phyloP scores from a whole-genome alignment of 1,140 invertebrate genomes.

The Elymnias hypermnestra region DNA sequence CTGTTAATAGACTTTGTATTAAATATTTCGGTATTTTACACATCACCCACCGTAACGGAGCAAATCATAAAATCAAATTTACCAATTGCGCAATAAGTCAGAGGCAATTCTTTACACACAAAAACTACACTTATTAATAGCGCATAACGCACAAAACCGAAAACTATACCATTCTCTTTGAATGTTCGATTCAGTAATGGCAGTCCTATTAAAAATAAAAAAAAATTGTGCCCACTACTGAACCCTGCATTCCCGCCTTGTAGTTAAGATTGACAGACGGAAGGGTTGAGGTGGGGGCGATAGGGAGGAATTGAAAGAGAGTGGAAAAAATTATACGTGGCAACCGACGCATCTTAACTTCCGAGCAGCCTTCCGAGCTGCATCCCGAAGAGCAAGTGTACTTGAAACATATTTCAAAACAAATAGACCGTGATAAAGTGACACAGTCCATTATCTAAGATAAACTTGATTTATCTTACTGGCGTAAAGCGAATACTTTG shows the following conservation, averaged over 20 bases:
- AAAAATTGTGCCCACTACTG: slow-evolving; percentile 60
- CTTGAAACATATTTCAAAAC: slow-evolving; percentile 26
- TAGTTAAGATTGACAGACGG: slow-evolving; percentile 74
- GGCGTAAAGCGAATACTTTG: too few relatives aligned
- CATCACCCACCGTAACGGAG: slow-evolving; percentile 5
- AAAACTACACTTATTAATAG: slow-evolving; percentile 30
- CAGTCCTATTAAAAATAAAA: slow-evolving; percentile 64
- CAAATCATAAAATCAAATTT: slow-evolving; percentile 23
- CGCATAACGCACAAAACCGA: slow-evolving; percentile 29
- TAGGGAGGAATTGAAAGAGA: slow-evolving; percentile 67
- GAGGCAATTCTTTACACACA: slow-evolving; percentile 19
- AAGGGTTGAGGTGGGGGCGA: slow-evolving; percentile 55
- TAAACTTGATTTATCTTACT: too few relatives aligned
- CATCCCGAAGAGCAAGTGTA: slow-evolving; percentile 30
- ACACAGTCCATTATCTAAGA: not conserved
- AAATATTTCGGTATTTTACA: too few relatives aligned
- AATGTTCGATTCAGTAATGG: slow-evolving; percentile 57
- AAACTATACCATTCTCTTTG: slow-evolving; percentile 30
- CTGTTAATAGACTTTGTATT: too few relatives aligned
- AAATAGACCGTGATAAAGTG: not conserved
- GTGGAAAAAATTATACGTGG: slow-evolving; percentile 73
- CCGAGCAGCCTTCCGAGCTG: slow-evolving; percentile 48
- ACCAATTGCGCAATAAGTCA: slow-evolving; percentile 26
- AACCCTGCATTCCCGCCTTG: slow-evolving; percentile 62
- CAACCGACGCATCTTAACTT: slow-evolving; percentile 71